Evolutionary conservation across 2,113 vertebrate species (phyloP), one percentile per base, ranked within the genome.

Genomic region (Cisticola juncidis): DNA sequence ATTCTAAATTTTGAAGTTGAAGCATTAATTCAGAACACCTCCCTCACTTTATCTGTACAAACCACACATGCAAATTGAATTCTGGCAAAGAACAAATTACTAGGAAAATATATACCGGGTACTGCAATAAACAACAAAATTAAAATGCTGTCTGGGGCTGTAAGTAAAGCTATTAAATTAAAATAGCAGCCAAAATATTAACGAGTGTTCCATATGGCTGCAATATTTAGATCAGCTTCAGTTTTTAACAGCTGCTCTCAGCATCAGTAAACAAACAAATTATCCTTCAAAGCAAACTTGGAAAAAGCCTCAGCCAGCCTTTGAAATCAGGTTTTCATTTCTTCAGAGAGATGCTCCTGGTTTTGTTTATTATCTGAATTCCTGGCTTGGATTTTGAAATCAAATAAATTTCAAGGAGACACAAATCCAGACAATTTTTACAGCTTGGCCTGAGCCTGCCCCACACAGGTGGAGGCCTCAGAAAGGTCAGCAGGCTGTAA

Each of bases 131-230:
- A 23, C 13, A 83, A 23, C 36, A 71, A 31, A 38, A 62, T 33
- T 35, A 8, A 89, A 84, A 57, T 26, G 51, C 38, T 65, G 12
- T 40, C 26, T 87, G 50, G 64, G 45, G 45, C 68, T 89, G 44
- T 18, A 57, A 88, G 44, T 53, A 68, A 82, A 69, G 23, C n/a
- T 42, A 47, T 8, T 45, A 57, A 71, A 60, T 72, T 51, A 17
- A 86, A 93, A 76, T 5, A 86, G 64, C 72, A 92, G 80, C 40
- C 80, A 83, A 88, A 89, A 73, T 57, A 92, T 53, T 61, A 92
- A 23, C 24, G 61, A 86, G 33, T 11, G 5, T 40, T 80, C 88
- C 86, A 68, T 44, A 82, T 56, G 61, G 12, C 61, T 64, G 57
- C 61, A 62, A 21, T 35, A 76, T 53, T 80, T 58, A 31, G 9